phyloP scores from a whole-genome alignment of 2,113 vertebrate species.

The Charina bottae region DNA sequence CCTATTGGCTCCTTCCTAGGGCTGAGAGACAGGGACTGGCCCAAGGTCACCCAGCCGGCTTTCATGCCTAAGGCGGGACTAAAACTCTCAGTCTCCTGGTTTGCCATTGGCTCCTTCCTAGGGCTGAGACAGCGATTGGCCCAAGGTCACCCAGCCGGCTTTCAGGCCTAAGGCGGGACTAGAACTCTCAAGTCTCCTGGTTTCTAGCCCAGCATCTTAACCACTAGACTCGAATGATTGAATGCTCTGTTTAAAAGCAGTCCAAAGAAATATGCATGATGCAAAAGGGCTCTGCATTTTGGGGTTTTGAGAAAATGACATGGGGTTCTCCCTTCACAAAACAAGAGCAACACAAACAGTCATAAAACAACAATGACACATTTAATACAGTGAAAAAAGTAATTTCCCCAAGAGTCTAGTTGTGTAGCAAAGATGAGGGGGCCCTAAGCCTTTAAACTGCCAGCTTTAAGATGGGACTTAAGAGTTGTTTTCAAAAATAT shows the following conservation, averaged over 20 bases:
- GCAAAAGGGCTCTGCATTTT: neutral
- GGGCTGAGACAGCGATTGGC: too few species aligned
- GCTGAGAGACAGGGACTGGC: too few species aligned
- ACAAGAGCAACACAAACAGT: neutral
- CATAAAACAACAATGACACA: neutral
- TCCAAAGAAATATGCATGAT: neutral
- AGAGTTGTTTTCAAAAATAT: neutral
- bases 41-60: too few species aligned
- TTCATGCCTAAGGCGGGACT: too few species aligned
- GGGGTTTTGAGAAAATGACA: neutral
- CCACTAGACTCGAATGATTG: neutral
- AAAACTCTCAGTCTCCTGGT: too few species aligned
- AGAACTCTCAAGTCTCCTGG: too few species aligned
- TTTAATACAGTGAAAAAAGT: neutral
- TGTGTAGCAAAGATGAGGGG: neutral
- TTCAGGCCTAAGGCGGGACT: too few species aligned
- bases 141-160: too few species aligned
- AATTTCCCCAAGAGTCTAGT: neutral
- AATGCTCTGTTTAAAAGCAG: neutral
- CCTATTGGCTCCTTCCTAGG: too few species aligned
- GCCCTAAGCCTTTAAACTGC: neutral
- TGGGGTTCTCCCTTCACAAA: neutral
- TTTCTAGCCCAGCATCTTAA: too few species aligned
- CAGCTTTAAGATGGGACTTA: neutral
- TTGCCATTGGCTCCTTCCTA: too few species aligned